Base-by-base conservation (phyloP, 2,797 vertebrate species). In the Synaphobranchus kaupii region DNA sequence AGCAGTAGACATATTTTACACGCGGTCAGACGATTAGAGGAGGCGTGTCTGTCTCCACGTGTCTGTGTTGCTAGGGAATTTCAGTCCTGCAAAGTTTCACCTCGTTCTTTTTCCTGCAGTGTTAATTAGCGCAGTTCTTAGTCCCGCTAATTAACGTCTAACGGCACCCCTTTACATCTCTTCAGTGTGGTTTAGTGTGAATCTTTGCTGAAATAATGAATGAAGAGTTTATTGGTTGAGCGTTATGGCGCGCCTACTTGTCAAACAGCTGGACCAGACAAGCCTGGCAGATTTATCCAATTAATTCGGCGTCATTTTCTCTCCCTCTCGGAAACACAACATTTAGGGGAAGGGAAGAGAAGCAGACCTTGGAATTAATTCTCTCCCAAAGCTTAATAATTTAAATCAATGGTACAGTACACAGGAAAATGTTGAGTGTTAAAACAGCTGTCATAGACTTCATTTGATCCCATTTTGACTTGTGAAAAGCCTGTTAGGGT, bases 41-140 rank as follows among this genome's bases (percentile, higher is more conserved):
- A 83, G n/a, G 71, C 86, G 31, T n/a, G 31, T 73, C 60, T 66
- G 78, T 76, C 54, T 25, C 8, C 3, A 34, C 50, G 17, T 44
- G 48, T 20, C 28, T 34, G 85, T 9, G 63, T 76, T 78, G n/a
- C 81, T 47, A 85, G 34, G 39, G 15, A 85, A 44, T 83, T n/a
- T 34, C 86, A 52, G 28, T 85, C 20, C 85, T n/a, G 20, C n/a
- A 31, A 94, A 87, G 28, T 90, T 87, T 82, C 88, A 90, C 89
- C 88, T 90, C 83, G 90, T 28, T 89, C 86, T 82, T 68, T 87
- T 89, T 90, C 90, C 89, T 93, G 22, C 25, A 90, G 96, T 97
- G 97, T 96, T 97, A 97, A 98, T 97, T 97, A 96, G 95, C 94
- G 92, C 96, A 95, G 95, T 94, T 95, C 92, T 94, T 89, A 91